Percentiles rank a stretch among this genome's conserved stretches.
These are phyloP conservation scores for Emydocephalus ijimae DNA, from an alignment of 2,113 vertebrate species.

Conservation along the genomic window DNA sequence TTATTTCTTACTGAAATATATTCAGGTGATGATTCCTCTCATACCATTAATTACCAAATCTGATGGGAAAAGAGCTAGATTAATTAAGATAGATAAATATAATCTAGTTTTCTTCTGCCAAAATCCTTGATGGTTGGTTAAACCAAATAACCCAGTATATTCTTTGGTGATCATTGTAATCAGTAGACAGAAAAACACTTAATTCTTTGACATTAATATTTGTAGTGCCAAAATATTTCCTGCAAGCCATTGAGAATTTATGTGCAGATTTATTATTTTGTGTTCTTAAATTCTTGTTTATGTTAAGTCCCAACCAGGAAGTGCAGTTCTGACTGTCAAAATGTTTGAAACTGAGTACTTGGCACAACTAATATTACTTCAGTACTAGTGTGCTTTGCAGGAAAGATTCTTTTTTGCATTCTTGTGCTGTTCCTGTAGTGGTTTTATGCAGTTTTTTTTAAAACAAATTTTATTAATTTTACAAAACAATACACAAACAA, in stretches of 20 bases:
- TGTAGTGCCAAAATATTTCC: neutral
- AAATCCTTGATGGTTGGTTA: neutral
- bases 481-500: too few relatives aligned
- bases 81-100: neutral
- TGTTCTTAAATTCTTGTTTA: neutral
- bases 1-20: constrained; percentile 34
- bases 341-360: constrained; percentile 29
- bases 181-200: neutral
- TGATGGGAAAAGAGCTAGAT: neutral
- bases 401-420: constrained; percentile 32
- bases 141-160: neutral
- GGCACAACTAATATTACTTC: constrained; percentile 7
- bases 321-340: neutral
- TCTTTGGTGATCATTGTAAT: neutral
- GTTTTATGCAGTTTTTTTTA: constrained; percentile 46
- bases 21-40: constrained; percentile 7
- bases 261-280: neutral
- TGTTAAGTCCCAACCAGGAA: neutral
- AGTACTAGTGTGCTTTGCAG: constrained; percentile 38
- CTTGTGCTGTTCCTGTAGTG: constrained; percentile 41
- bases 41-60: neutral
- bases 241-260: neutral
- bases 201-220: neutral
- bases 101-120: neutral
- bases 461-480: neutral